phyloP scores from a whole-genome alignment of 2,888 invertebrate species.

The Dorcus hopei region DNA sequence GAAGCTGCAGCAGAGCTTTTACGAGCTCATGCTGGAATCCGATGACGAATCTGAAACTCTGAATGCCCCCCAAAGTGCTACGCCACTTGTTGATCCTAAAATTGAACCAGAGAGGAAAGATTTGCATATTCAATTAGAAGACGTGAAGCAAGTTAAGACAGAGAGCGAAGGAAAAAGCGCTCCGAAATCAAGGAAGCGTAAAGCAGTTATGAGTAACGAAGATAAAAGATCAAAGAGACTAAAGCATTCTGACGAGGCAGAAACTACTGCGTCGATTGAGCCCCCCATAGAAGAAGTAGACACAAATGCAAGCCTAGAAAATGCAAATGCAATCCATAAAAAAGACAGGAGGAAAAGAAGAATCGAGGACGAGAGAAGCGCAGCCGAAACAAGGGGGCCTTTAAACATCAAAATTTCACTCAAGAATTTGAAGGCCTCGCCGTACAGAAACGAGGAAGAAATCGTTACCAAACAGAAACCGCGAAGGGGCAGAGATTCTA shows the following conservation, averaged over 20 bases:
- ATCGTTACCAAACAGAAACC: not conserved
- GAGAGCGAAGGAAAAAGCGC: not conserved
- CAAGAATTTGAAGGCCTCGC: slow-evolving; percentile 8
- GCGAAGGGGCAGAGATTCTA: not conserved
- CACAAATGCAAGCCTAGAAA: not conserved
- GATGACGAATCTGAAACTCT: not conserved
- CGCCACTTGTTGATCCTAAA: too few species aligned
- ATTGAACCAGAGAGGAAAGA: not conserved
- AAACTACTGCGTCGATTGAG: too few species aligned
- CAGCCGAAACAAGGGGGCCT: slow-evolving; percentile 3
- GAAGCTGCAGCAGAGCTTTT: slow-evolving; percentile 2
- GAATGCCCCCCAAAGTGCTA: too few species aligned
- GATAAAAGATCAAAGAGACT: too few species aligned
- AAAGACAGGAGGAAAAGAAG: too few species aligned
- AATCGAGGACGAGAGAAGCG: not conserved
- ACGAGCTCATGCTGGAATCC: not conserved
- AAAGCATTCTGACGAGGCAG: too few species aligned
- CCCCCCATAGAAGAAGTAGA: too few species aligned
- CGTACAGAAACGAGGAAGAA: not conserved
- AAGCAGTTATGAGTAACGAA: too few species aligned
- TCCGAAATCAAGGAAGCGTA: not conserved
- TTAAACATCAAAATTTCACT: slow-evolving; percentile 17
- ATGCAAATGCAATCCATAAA: not conserved
- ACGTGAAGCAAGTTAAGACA: not conserved
- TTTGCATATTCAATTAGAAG: not conserved